Evolutionary conservation across 2,797 vertebrate species (phyloP), one percentile per base, ranked within the genome.

Genomic region (Natrix natrix): DNA sequence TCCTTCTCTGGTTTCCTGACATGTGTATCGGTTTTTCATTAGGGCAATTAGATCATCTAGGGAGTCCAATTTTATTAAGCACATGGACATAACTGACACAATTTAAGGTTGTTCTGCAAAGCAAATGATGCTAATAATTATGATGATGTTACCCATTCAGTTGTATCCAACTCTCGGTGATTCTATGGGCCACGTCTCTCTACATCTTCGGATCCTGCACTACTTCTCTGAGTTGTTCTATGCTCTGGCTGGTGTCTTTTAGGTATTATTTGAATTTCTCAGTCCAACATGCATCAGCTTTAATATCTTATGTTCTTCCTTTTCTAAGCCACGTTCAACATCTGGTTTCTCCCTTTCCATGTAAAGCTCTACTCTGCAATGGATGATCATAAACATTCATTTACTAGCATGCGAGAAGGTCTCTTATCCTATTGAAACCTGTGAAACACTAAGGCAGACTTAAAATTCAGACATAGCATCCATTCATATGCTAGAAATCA

Each of bases 391-490:
- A 78, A 78, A 37, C 74, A 22, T 78, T 78, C 20, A 43, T 43
- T 78, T 43, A 37, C 74, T 78, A 22, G 37, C 37, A 78, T 78
- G 0, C 43, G 37, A 78, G 32, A 78, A 78, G 28, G 32, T 55
- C 87, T 5, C 22, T 86, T 37, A 95, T 3, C 86, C 91, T 94
- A 91, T 6, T 24, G 4, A 37, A 94, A 95, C 69, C 24, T 28
- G 32, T 2, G 12, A 56, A 17, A 10, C 5, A 28, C 12, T 63
- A 28, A 20, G 11, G 48, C 32, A 56, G 37, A 8, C n/a, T 55
- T 26, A 78, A 89, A 88, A 43, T 37, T 63, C 48, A 63, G 24
- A 14, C 8, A 37, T 1, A 78, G 20, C 22, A 92, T 22, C 88
- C n/a, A 89, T 52, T 61, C 88, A 92, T 74, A 28, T 3, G 16